These are phyloP conservation scores for Ophiodon elongatus DNA, from an alignment of 2,113 vertebrate genomes.

Conservation along the genomic window DNA sequence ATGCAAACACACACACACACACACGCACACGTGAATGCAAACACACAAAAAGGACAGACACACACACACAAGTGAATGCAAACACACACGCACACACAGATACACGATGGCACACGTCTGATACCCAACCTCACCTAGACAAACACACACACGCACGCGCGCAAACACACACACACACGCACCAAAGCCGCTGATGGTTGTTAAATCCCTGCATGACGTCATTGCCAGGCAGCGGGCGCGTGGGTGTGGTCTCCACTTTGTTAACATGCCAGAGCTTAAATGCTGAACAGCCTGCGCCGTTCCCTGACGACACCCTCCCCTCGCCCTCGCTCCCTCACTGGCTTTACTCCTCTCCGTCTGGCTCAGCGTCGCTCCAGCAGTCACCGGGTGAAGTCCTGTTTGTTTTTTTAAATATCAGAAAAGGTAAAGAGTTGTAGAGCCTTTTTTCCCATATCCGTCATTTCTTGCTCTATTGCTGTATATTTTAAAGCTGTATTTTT, in stretches of 20 bases:
- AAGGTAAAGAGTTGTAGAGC: slow-evolving; percentile 13
- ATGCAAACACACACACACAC: too few species aligned
- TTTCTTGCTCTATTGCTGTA: neutral
- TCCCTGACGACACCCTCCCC: slow-evolving; percentile 24
- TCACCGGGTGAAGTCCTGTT: slow-evolving; percentile 13
- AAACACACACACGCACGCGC: neutral
- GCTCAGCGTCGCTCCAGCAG: slow-evolving; percentile 3
- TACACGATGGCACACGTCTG: neutral
- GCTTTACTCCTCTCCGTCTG: slow-evolving; percentile 10
- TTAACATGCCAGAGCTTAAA: slow-evolving; percentile 73
- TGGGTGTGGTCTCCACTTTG: slow-evolving; percentile 73
- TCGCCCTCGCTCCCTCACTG: slow-evolving; percentile 11
- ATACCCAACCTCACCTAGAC: slow-evolving; percentile 6
- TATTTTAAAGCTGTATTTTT: neutral
- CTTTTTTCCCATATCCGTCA: neutral
- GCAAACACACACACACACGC: slow-evolving; percentile 2
- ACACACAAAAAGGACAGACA: slow-evolving; percentile 3
- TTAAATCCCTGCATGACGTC: slow-evolving; percentile 47
- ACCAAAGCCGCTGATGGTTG: slow-evolving; percentile 42
- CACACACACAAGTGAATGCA: neutral
- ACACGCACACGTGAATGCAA: neutral
- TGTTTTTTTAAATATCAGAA: slow-evolving; percentile 5
- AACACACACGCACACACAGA: slow-evolving; percentile 10
- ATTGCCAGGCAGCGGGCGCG: slow-evolving; percentile 56
- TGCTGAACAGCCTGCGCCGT: slow-evolving; percentile 38